Conservation (phyloP, 2,797 vertebrate species). For the Amniataba percoides region DNA sequence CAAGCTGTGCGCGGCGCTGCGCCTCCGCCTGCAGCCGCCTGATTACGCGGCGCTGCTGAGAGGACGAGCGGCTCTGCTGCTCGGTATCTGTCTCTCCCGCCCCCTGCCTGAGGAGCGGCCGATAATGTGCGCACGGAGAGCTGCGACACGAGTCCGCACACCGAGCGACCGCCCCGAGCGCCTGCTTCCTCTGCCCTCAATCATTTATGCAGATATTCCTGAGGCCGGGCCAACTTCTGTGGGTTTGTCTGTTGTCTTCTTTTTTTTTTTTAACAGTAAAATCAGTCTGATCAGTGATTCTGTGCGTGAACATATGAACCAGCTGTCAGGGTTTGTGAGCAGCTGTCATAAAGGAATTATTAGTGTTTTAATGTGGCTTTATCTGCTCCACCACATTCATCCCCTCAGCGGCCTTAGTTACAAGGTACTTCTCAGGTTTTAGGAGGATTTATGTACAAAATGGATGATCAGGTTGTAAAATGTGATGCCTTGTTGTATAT, state of each 20-base stretch:
- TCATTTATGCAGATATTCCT: conserved; percentile 58
- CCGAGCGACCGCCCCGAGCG: conserved; percentile 26
- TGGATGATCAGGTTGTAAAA: neutral
- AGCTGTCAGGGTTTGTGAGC: neutral
- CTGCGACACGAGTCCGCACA: conserved; percentile 24
- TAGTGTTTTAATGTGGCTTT: neutral
- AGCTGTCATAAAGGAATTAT: neutral
- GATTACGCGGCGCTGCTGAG: conserved; percentile 80
- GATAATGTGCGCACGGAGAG: conserved; percentile 51
- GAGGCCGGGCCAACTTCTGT: conserved; percentile 36
- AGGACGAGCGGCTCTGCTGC: conserved; percentile 37
- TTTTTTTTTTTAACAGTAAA: neutral
- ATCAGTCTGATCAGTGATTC: neutral
- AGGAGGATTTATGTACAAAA: neutral
- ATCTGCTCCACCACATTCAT: neutral
- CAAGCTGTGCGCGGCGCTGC: conserved; percentile 77
- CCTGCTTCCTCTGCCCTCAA: conserved; percentile 44
- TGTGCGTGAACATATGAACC: conserved; percentile 2
- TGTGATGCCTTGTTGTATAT: neutral
- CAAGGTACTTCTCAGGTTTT: neutral
- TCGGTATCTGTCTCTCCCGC: conserved; percentile 73
- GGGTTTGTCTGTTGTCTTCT: conserved; percentile 7
- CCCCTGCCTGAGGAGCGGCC: conserved; percentile 75
- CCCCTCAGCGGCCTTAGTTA: neutral
- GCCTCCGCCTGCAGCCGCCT: conserved; percentile 79